Base-by-base conservation (phyloP, 2,888 invertebrate species). In the Bembecia ichneumoniformis region DNA sequence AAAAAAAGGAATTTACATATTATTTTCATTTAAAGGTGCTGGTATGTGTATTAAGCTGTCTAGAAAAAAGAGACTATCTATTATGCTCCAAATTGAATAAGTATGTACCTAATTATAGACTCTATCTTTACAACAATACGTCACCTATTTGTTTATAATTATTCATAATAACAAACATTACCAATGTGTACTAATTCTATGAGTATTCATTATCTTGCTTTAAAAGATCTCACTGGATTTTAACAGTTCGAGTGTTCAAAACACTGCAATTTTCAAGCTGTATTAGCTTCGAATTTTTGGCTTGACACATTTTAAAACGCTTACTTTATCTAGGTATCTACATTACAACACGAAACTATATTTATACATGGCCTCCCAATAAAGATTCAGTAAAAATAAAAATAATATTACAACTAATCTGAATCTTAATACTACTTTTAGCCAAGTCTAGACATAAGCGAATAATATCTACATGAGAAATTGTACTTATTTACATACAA, bases 211-310 rank as follows among this genome's bases (percentile, higher is more conserved):
- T 64, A 79, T 78, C 77, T 80, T 72, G 75, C 69, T 73, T 70
- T 68, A 63, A 64, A 58, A 65, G 56, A 72, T 77, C 73, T 75
- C 79, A 82, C 81, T 78, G 80, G 72, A 71, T 74, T 71, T 66
- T 63, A 70, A 77, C 72, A 65, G 62, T 62, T 58, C 62, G 61
- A 63, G 86, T 86, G 86, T 87, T 87, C 77, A 80, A 77, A 87
- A 87, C 87, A 87, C 87, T 66, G 72, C 74, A 82, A 84, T 84
- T 86, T 86, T 83, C 84, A 86, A 87, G 86, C 86, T 28, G 28
- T 9, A 78, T 79, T 64, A 77, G 86, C 86, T 87, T 83, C 67
- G 77, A 78, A 78, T 87, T 84, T 86, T 87, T 86, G 87, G 87
- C 77, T 86, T 82, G 75, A 80, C 77, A 82, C 74, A 78, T 82